These are phyloP conservation scores for Polymixis lichenea DNA, from an alignment of 2,888 invertebrate species.

Conservation along the genomic window DNA sequence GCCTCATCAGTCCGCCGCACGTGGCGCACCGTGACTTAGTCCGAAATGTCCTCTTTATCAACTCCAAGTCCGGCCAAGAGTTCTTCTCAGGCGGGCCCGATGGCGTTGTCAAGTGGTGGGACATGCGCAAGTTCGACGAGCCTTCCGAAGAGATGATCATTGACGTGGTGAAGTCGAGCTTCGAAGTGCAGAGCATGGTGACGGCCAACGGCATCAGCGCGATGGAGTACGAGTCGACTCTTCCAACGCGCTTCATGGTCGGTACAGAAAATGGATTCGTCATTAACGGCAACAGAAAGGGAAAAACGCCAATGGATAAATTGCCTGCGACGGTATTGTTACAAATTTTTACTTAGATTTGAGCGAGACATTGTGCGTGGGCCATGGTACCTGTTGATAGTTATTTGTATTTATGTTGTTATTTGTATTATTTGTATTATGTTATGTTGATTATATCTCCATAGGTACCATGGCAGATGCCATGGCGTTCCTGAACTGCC, in stretches of 20 bases:
- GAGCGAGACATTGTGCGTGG: too few relatives aligned
- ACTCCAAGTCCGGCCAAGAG: slow-evolving; percentile 97
- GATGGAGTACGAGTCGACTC: slow-evolving; percentile 93
- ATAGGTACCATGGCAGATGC: too few relatives aligned
- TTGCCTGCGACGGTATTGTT: slow-evolving; percentile 89
- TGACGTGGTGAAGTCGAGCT: slow-evolving; percentile 90
- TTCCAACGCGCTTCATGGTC: slow-evolving; percentile 93
- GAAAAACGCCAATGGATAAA: slow-evolving; percentile 92
- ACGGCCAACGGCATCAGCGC: slow-evolving; percentile 91
- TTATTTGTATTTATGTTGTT: too few relatives aligned
- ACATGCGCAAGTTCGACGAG: slow-evolving; percentile 92
- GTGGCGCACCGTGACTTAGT: slow-evolving; percentile 96
- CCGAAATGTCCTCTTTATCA: slow-evolving; percentile 95
- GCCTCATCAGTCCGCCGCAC: slow-evolving; percentile 93
- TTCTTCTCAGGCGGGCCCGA: slow-evolving; percentile 98
- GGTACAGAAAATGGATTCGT: slow-evolving; percentile 93
- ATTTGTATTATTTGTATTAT: too few relatives aligned
- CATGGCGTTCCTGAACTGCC: too few relatives aligned
- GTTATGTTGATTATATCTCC: too few relatives aligned
- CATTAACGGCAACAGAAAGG: slow-evolving; percentile 93
- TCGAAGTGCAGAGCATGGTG: slow-evolving; percentile 88
- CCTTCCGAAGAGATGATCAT: slow-evolving; percentile 92
- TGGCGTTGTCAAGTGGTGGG: slow-evolving; percentile 96
- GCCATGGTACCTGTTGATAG: too few relatives aligned
- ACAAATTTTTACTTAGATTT: slow-evolving; percentile 17